Base-by-base conservation (phyloP, 2,888 invertebrate genomes). In the Anorthoa munda region DNA sequence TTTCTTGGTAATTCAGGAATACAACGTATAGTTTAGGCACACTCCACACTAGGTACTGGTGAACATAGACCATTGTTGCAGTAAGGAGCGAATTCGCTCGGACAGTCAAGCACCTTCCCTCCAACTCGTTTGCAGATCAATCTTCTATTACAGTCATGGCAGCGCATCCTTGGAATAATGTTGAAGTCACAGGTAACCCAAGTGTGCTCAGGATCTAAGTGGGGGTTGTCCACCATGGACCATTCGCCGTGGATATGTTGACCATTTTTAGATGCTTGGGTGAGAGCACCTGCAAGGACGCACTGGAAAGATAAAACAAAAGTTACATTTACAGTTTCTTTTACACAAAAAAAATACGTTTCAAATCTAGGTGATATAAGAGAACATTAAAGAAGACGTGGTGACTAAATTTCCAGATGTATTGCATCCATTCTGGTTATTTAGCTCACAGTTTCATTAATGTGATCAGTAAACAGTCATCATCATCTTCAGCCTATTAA, bases 21-120 rank as follows among this genome's bases (percentile, higher is more conserved):
- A 45, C 9, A 9, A 39, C 39, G 21, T 39, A 18, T 23, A 39
- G n/a, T 12, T 73, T 74, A 80, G 9, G 67, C 45, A 59, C 80
- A 80, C 51, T 63, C 81, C 12, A 18, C 18, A 58, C 67, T 73
- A 15, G 80, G 80, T 51, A 39, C 50, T 0, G 31, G 45, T 0
- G 84, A 83, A 46, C 80, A 80, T 1, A 39, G 21, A 18, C 84
- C 80, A 63, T 79, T 68, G 17, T 79, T 80, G 46, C 80, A 80
- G 81, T 79, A 73, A 9, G 80, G 74, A n/a, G 53, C 74, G 12
- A 12, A 63, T 2, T 45, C 0, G 18, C 58, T 69, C 5, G 73
- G 81, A 39, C 80, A 80, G 11, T 66, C n/a, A 0, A 73, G 58
- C 0, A 80, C 21, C 7, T 79, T 46, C 13, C 80, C 80, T n/a